A percentile compares a stretch with the other conserved stretches of the same genome.
Evolutionary conservation across 2,888 invertebrate species (phyloP).

Genomic region (Aethes cnicana): DNA sequence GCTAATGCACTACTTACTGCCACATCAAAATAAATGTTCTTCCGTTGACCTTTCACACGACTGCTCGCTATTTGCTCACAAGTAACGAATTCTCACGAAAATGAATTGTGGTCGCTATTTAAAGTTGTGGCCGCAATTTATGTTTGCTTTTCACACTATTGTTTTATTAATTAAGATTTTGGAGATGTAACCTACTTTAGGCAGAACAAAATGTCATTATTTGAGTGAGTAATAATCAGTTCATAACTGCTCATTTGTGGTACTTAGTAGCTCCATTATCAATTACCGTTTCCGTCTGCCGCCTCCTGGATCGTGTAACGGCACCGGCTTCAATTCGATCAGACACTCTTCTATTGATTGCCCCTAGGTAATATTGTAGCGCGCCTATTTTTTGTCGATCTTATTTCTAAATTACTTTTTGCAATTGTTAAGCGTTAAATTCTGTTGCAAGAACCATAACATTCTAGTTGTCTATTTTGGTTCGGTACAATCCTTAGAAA

Average conservation of each 20-base stretch:
- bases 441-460: slow-evolving; percentile 11
- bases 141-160: slow-evolving; percentile 19
- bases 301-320: slow-evolving; percentile 13
- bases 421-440: slow-evolving; percentile 1
- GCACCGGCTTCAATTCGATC: slow-evolving; percentile 17
- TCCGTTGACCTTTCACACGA: slow-evolving; percentile 53
- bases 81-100: slow-evolving; percentile 22
- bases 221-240: no score
- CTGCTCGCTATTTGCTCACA: slow-evolving; percentile 34
- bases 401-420: slow-evolving; percentile 4
- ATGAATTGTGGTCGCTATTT: background rate
- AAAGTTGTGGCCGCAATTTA: slow-evolving; percentile 9
- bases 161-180: slow-evolving; percentile 16
- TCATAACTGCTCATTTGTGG: background rate
- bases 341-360: slow-evolving; percentile 9
- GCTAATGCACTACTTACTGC: background rate
- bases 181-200: background rate
- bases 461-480: no score
- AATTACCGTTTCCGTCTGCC: slow-evolving; percentile 7
- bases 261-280: slow-evolving; percentile 2
- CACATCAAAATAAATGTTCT: background rate
- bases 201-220: background rate
- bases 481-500: no score
- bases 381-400: background rate
- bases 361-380: slow-evolving; percentile 6